Evolutionary conservation across 30 jellyfish, hydroid and myxozoan genomes (phyloP), one percentile per base, ranked within the genome.

Genomic region (Pelagia noctiluca): DNA sequence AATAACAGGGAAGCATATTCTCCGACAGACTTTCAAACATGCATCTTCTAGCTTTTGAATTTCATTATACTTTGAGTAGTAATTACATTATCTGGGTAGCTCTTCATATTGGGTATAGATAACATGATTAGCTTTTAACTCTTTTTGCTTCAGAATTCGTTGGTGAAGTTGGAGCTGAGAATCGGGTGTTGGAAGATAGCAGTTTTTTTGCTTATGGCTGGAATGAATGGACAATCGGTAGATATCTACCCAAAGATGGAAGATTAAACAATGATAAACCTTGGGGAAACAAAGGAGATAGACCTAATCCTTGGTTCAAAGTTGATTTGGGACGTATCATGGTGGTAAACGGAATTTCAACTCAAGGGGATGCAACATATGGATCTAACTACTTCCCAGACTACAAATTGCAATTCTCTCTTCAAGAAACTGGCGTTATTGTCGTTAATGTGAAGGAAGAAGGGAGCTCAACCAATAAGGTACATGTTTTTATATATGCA

Each of bases 361-460:
- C 65, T 4, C 96, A 87, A 48, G 96, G 96, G 8, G 96, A 86
- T 46, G 64, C 85, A 16, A 66, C 85, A 5, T 75, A 53, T 29
- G 96, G 78, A 19, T 33, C 66, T 8, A 86, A 86, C 32, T 86
- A 46, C 70, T 66, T 74, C 67, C 73, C 86, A 0, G 87, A 75
- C 34, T 86, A 42, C 89, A 66, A 69, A 53, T 18, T 86, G 33
- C 75, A 86, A 38, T 86, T 73, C 60, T 64, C 86, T 50, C 28
- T 75, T 16, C 78, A 61, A 53, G 25, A 81, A 1, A 35, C 1
- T 71, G 63, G 74, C 11, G 68, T 79, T 18, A 23, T 8, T 23
- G 71, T 71, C 4, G 50, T 63, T 71, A 12, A 21, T 8, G 64
- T 84, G 29, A 84, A 84, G 35, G 49, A 70, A 34, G 94, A 72